These are phyloP conservation scores for Choristoneura fumiferana DNA, from an alignment of 1,140 invertebrate species.

Conservation along the genomic window DNA sequence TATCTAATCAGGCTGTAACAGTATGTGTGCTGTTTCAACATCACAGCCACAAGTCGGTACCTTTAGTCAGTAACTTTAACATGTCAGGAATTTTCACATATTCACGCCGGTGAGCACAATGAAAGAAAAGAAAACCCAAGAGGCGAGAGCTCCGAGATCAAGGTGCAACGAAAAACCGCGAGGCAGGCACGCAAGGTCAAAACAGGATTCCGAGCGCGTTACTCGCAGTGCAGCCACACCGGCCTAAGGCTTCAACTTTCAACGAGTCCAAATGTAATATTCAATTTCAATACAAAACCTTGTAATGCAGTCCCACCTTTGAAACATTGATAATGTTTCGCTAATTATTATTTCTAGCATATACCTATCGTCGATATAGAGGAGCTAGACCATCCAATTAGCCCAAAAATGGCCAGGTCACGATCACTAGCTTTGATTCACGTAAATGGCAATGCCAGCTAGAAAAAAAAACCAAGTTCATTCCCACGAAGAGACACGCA, in stretches of 20 bases:
- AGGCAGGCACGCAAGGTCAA: constrained; percentile 29
- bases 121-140: too few species aligned
- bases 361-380: too few species aligned
- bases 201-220: constrained; percentile 34
- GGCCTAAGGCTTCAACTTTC: background rate
- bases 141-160: background rate
- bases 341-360: too few species aligned
- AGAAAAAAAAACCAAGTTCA: constrained; percentile 34
- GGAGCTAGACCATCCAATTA: too few species aligned
- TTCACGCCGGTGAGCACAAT: too few species aligned
- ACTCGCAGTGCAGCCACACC: constrained; percentile 12
- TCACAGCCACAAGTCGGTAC: too few species aligned
- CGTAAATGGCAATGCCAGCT: constrained; percentile 32
- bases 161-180: constrained; percentile 12
- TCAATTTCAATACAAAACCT: too few species aligned
- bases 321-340: too few species aligned
- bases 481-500: constrained; percentile 41
- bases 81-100: too few species aligned
- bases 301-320: too few species aligned
- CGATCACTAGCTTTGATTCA: constrained; percentile 5
- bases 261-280: background rate
- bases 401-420: background rate
- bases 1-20: background rate
- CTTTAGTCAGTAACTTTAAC: too few species aligned
- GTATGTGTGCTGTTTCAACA: too few species aligned